Base-by-base conservation (phyloP, 1,140 invertebrate genomes). In the Chironomus striatipennis region DNA sequence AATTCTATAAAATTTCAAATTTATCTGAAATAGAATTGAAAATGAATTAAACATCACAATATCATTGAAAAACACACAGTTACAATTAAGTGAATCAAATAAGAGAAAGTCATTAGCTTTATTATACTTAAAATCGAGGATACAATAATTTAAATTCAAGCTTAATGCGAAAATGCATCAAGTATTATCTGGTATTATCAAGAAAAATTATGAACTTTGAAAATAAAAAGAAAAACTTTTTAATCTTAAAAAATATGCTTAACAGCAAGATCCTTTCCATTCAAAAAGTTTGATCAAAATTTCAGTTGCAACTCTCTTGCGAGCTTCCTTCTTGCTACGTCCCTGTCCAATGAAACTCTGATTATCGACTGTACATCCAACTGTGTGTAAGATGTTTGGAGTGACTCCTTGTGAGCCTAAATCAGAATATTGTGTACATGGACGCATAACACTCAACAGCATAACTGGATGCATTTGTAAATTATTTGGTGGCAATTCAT, bases 381-480 rank as follows among this genome's bases (percentile, higher is more conserved):
- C 79, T 42, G 83, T 83, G 79, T 85, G 86, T 42, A 82, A n/a
- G 73, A 83, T 86, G 79, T 88, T 88, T 73, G 88, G 88, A 74
- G 86, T 85, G 77, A 87, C 85, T 21, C 89, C 89, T 72, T 84
- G 80, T 42, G 83, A 81, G 47, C 83, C 84, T 15, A 87, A 79
- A 80, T 90, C 88, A 64, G 82, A 80, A 79, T 91, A 92, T 73
- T 85, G 85, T 42, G 88, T 81, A 9, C 87, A 86, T 15, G 89
- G 89, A 77, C 87, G 85, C 88, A 92, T 89, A 73, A 82, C 78
- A 77, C 89, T 88, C 6, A 92, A 82, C 76, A 92, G 82, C 84
- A 90, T 90, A 76, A 90, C 89, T 20, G 90, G 90, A 83, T 92
- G 89, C 82, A 90, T 87, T 18, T 80, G 78, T 21, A 81, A 82